These are phyloP conservation scores for Agrochola lota DNA, from an alignment of 2,888 invertebrate species.

Conservation along the genomic window DNA sequence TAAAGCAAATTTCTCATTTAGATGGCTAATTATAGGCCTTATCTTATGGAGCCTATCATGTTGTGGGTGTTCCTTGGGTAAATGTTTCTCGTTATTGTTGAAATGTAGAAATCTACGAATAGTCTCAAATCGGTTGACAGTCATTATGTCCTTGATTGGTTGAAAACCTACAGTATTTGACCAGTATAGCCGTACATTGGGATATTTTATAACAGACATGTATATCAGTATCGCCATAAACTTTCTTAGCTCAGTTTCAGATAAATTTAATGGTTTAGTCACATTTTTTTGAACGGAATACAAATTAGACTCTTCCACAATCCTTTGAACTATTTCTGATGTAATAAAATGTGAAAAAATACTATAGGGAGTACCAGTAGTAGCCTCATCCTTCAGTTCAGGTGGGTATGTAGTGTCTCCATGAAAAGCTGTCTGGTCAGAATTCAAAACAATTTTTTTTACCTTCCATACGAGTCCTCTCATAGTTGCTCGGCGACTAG, in stretches of 20 bases:
- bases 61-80: conserved; percentile 9
- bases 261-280: conserved; percentile 52
- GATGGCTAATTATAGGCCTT: too few species aligned
- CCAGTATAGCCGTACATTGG: conserved; percentile 70
- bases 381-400: too few species aligned
- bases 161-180: conserved; percentile 67
- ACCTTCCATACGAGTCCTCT: too few species aligned
- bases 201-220: conserved; percentile 69
- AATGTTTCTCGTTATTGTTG: not conserved
- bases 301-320: conserved; percentile 64
- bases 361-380: too few species aligned
- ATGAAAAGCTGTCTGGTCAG: too few species aligned
- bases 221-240: conserved; percentile 67
- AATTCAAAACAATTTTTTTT: too few species aligned
- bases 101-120: not conserved
- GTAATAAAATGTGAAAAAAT: conserved; percentile 62
- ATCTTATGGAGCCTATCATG: not conserved
- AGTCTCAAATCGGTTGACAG: not conserved
- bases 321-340: conserved; percentile 63
- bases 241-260: conserved; percentile 67
- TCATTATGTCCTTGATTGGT: conserved; percentile 65
- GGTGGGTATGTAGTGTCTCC: too few species aligned
- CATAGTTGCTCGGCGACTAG: too few species aligned
- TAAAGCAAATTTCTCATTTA: too few species aligned
- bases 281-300: conserved; percentile 68